Percentiles rank a stretch among this genome's conserved stretches.
These are phyloP conservation scores for Masticophis lateralis DNA, from an alignment of 2,797 vertebrate species.

Conservation along the genomic window DNA sequence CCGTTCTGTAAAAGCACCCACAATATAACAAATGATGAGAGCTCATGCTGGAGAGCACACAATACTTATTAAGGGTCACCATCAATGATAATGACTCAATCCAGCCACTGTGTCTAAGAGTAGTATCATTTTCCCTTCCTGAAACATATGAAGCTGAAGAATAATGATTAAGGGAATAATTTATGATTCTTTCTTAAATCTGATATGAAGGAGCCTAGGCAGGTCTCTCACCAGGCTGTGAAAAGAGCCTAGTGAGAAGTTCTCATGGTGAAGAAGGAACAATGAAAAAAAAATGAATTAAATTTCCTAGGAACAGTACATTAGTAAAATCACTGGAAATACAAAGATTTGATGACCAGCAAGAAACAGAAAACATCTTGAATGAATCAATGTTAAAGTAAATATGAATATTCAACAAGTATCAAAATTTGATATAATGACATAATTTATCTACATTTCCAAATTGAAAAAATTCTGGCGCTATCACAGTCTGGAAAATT, in stretches of 20 bases:
- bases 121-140: neutral
- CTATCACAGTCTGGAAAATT: neutral
- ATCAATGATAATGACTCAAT: slow-evolving; percentile 22
- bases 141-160: slow-evolving; percentile 26
- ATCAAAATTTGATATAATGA: neutral
- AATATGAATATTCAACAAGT: neutral
- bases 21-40: slow-evolving; percentile 38
- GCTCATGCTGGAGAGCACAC: neutral
- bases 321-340: neutral
- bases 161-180: slow-evolving; percentile 10
- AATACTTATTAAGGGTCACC: slow-evolving; percentile 33
- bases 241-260: neutral
- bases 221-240: slow-evolving; percentile 12
- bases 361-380: neutral
- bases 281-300: neutral
- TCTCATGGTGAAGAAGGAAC: slow-evolving; percentile 5
- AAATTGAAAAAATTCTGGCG: neutral
- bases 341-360: slow-evolving; percentile 8
- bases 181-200: neutral
- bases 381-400: neutral
- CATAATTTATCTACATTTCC: neutral
- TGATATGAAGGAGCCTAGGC: slow-evolving; percentile 21
- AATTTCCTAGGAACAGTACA: slow-evolving; percentile 15
- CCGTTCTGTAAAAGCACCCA: slow-evolving; percentile 33
- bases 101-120: slow-evolving; percentile 15